A percentile compares a stretch with the other conserved stretches of the same genome.
Evolutionary conservation across 2,888 invertebrate genomes (phyloP).

Genomic region (Bellardia pandia): DNA sequence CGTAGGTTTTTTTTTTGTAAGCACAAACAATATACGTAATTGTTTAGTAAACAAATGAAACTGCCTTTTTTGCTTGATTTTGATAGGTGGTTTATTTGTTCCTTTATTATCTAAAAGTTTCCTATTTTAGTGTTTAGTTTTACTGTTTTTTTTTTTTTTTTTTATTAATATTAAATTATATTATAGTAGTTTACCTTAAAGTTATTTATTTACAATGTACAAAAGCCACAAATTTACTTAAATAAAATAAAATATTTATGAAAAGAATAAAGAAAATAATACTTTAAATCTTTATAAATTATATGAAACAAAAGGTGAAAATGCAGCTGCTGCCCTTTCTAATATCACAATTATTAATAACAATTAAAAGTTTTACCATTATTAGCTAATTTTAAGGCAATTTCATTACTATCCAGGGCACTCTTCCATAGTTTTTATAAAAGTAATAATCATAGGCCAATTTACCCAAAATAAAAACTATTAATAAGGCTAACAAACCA

Average conservation of each 20-base stretch:
- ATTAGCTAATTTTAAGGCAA: slow-evolving; percentile 86
- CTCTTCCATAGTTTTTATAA: slow-evolving; percentile 90
- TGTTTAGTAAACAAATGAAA: slow-evolving; percentile 20
- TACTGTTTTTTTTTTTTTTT: slow-evolving; percentile 27
- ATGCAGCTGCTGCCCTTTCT: neutral
- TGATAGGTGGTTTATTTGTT: neutral
- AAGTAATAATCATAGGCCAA: slow-evolving; percentile 92
- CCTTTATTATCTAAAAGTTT: slow-evolving; percentile 23
- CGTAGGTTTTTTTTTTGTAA: slow-evolving; percentile 11
- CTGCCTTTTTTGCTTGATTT: neutral
- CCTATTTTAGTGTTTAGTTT: slow-evolving; percentile 27
- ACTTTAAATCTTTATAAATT: slow-evolving; percentile 11
- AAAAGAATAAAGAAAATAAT: slow-evolving; percentile 38
- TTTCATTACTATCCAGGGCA: slow-evolving; percentile 93
- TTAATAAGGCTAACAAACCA: slow-evolving; percentile 87
- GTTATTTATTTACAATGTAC: slow-evolving; percentile 46
- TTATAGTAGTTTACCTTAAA: slow-evolving; percentile 25
- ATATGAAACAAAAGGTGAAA: neutral
- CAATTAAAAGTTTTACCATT: neutral
- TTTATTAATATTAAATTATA: slow-evolving; percentile 7
- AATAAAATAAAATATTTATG: slow-evolving; percentile 58
- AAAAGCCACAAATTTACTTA: slow-evolving; percentile 70
- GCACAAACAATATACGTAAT: slow-evolving; percentile 42
- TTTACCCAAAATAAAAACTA: slow-evolving; percentile 89
- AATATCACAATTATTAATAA: slow-evolving; percentile 48